These are phyloP conservation scores for Hyalella azteca DNA, from an alignment of 2,888 invertebrate genomes.

Conservation along the genomic window DNA sequence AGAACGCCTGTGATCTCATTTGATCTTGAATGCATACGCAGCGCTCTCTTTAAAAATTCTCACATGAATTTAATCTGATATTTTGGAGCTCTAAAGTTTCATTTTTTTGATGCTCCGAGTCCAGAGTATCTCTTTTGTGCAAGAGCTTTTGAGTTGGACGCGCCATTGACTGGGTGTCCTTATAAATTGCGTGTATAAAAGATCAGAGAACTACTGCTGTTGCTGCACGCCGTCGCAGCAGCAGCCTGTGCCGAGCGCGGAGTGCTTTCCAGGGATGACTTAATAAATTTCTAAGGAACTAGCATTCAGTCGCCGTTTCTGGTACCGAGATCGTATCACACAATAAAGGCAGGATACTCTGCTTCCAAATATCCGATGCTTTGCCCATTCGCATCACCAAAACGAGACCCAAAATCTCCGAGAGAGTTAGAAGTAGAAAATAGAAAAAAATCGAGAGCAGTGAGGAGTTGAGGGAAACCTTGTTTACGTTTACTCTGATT, in stretches of 20 bases:
- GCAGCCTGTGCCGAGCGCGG: neutral
- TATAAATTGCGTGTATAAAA: neutral
- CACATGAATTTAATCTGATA: neutral
- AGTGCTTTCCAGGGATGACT: neutral
- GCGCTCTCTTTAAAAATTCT: neutral
- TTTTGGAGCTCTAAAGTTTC: neutral
- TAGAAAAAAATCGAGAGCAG: no score
- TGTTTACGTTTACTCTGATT: no score
- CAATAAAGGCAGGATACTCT: neutral
- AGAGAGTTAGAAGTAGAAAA: no score
- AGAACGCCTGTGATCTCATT: neutral
- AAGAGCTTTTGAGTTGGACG: neutral
- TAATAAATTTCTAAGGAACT: constrained; percentile 1
- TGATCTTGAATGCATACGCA: neutral
- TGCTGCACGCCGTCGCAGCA: neutral
- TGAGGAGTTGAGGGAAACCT: no score
- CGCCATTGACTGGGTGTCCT: neutral
- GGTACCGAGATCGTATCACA: neutral
- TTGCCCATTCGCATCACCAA: no score
- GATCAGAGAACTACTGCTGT: neutral
- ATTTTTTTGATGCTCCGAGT: neutral
- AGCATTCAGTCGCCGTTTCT: neutral
- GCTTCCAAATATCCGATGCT: no score
- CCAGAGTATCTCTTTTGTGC: neutral
- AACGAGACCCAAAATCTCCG: constrained; percentile 15